Percentiles rank a stretch among this genome's conserved stretches.
Conservation (phyloP, 2,888 invertebrate species). For the Cynaeus angustus region DNA sequence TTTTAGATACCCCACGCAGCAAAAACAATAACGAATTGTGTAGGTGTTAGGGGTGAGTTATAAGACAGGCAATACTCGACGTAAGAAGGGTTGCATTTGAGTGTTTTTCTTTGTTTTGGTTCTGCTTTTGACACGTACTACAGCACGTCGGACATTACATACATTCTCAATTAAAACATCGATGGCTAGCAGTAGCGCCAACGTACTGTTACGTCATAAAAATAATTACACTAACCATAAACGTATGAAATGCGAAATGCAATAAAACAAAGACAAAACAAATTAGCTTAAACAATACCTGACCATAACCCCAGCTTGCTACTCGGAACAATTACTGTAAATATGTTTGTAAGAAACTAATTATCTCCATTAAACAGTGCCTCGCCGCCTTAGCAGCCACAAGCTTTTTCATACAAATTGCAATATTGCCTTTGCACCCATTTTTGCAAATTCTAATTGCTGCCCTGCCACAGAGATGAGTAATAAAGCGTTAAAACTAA, state of each 20-base stretch:
- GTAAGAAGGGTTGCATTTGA: conserved; percentile 41
- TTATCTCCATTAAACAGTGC: conserved; percentile 23
- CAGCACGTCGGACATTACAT: conserved; percentile 36
- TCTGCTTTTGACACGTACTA: conserved; percentile 38
- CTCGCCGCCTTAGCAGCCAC: conserved; percentile 9
- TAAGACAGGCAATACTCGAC: conserved; percentile 26
- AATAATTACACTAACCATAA: conserved; percentile 30
- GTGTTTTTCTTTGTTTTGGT: conserved; percentile 43
- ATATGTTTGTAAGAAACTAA: conserved; percentile 35
- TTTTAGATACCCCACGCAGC: conserved; percentile 3
- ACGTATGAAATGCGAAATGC: conserved; percentile 10
- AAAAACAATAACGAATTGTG: conserved; percentile 38
- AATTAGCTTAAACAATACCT: conserved; percentile 41
- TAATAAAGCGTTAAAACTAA: conserved; percentile 22
- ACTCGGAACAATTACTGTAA: conserved; percentile 38
- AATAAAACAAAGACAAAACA: conserved; percentile 33
- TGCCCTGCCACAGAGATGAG: conserved; percentile 1
- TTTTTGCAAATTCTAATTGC: conserved; percentile 26
- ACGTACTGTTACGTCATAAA: conserved; percentile 27
- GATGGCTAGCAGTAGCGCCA: conserved; percentile 31
- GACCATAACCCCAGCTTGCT: conserved; percentile 20
- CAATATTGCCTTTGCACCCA: conserved; percentile 22
- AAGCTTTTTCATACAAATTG: conserved; percentile 17
- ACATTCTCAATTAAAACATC: conserved; percentile 43
- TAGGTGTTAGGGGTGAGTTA: conserved; percentile 21